phyloP scores from a whole-genome alignment of 2,888 invertebrate species.

The Aleiodes alternator region DNA sequence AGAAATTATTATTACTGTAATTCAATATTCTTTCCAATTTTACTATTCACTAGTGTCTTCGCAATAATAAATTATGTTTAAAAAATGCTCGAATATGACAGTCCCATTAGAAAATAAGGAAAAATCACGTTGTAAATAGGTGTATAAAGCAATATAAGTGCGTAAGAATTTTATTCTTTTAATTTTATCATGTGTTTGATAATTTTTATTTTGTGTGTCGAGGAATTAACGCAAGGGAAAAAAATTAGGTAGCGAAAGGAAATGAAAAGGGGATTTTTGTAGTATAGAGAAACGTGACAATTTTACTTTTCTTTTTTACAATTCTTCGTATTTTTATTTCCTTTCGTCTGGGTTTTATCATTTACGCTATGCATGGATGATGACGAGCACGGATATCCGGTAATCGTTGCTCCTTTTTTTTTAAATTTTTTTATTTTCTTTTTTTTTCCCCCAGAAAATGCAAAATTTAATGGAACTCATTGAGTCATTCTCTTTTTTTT shows the following conservation, averaged over 20 bases:
- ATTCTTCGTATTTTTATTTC: background rate
- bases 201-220: constrained; percentile 31
- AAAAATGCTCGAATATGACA: constrained; percentile 58
- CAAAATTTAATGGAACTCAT: constrained; percentile 3
- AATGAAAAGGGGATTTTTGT: constrained; percentile 24
- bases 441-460: constrained; percentile 10
- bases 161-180: constrained; percentile 59
- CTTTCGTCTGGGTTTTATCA: constrained; percentile 14
- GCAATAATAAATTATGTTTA: constrained; percentile 6
- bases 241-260: constrained; percentile 6
- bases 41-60: constrained; percentile 20
- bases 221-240: constrained; percentile 24
- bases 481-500: background rate
- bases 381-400: constrained; percentile 45
- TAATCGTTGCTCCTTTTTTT: constrained; percentile 36
- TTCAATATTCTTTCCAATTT: constrained; percentile 10
- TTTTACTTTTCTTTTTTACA: constrained; percentile 1
- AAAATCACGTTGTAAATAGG: constrained; percentile 63
- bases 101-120: constrained; percentile 4
- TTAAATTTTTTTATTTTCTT: constrained; percentile 16
- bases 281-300: constrained; percentile 21
- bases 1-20: constrained; percentile 22
- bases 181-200: constrained; percentile 48
- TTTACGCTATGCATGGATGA: constrained; percentile 30
- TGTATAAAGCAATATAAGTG: constrained; percentile 67